Evolutionary conservation across 2,797 vertebrate species (phyloP).

Genomic region (Microcaecilia unicolor): DNA sequence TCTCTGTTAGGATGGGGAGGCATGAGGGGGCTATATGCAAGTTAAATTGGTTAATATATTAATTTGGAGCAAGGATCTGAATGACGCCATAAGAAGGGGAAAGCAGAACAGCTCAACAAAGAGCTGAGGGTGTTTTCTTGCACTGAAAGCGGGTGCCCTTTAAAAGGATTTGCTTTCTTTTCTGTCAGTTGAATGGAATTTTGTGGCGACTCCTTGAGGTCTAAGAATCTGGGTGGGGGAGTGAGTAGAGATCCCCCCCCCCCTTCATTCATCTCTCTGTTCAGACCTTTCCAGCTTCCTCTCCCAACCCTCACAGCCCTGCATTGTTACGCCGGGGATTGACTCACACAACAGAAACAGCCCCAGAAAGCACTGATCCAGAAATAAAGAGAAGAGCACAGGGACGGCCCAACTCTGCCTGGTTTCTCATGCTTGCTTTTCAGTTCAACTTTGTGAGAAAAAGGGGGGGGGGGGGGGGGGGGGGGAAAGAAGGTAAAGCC

Average conservation of each 20-base stretch:
- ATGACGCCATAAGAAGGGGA: no score
- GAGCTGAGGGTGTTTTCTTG: constrained; percentile 48
- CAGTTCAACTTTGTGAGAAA: constrained; percentile 4
- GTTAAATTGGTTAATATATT: constrained; percentile 54
- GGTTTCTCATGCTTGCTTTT: constrained; percentile 34
- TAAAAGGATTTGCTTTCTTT: constrained; percentile 63
- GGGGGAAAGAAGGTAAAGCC: background rate
- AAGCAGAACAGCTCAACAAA: no score
- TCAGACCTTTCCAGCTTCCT: constrained; percentile 8
- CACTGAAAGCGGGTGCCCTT: constrained; percentile 59
- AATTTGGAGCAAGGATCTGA: no score
- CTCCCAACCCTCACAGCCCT: constrained; percentile 10
- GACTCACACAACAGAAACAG: constrained; percentile 1
- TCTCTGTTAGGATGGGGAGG: background rate
- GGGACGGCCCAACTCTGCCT: constrained; percentile 10
- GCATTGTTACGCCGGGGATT: background rate
- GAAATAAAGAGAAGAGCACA: constrained; percentile 17
- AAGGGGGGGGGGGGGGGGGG: background rate
- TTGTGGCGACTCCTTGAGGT: constrained; percentile 53
- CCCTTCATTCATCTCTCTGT: constrained; percentile 35
- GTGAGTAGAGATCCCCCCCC: constrained; percentile 5
- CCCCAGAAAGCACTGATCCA: constrained; percentile 1
- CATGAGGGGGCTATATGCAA: constrained; percentile 30
- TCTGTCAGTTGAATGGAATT: constrained; percentile 67
- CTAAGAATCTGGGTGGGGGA: constrained; percentile 34